Base-by-base conservation (phyloP, 1,140 invertebrate genomes). In the Phthorimaea operculella region DNA sequence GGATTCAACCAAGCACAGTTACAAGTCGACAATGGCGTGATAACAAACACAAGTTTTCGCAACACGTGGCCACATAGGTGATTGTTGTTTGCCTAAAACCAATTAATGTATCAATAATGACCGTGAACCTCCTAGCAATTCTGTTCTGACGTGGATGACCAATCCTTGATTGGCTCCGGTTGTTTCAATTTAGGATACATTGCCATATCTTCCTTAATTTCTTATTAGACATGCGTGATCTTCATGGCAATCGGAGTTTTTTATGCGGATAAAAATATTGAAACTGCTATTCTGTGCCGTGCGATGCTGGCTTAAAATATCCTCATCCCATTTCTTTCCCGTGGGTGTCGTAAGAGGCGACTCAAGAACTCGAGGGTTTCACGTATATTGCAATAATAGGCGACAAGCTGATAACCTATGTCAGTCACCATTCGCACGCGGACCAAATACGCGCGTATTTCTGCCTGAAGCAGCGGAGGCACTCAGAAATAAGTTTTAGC, bases 101-200 rank as follows among this genome's bases (percentile, higher is more conserved):
- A 72, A 76, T 76, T 75, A 74, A 64, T 62, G 61, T 64, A 62
- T 60, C 51, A 61, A 72, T 61, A 57, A 45, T 60, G 71, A 66
- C 74, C 78, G 51, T 79, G 78, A 76, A 72, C 68, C 63, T 61
- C 67, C 64, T 53, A 59, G 61, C 61, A 66, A 69, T 69, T 68
- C 39, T 58, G 60, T 69, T 68, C 39, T 58, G 60, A 39, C 62
- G 60, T 68, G 54, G 45, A 50, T 68, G 54, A 57, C 50, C 17
- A 59, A 58, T 68, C 56, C 55, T 59, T 48, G 53, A 56, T 54
- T 55, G 44, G 36, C 36, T 39, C 3, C 36, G 36, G 10, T 10
- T 39, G 36, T 39, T n/a, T 39, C n/a, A 12, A 39, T 39, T 39
- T 10, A 39, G 36, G n/a, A 39, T 39, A 39, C 11, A 34, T 34